phyloP scores from a whole-genome alignment of 2,113 vertebrate species.

The Brachirus orientalis region DNA sequence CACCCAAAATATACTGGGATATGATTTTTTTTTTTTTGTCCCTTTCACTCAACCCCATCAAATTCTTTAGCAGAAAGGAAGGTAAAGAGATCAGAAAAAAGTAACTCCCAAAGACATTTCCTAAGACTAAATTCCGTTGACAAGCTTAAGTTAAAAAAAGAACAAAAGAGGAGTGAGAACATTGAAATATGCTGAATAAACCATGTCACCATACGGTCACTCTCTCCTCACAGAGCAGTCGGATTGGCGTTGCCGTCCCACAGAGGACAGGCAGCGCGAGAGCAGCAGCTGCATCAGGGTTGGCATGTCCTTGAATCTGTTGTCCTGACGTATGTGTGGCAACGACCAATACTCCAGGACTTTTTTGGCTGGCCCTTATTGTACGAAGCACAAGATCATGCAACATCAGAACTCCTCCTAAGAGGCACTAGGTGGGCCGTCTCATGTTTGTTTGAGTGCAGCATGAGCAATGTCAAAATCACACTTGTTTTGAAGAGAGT shows the following conservation, averaged over 20 bases:
- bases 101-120: background rate
- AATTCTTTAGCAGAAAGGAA: no score
- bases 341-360: conserved; percentile 15
- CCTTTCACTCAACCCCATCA: no score
- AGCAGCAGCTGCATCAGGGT: conserved; percentile 70
- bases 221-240: conserved; percentile 36
- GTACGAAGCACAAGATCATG: conserved; percentile 53
- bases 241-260: conserved; percentile 30
- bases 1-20: no score
- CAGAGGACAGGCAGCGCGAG: conserved; percentile 53
- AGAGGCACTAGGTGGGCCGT: conserved; percentile 40
- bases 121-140: conserved; percentile 18
- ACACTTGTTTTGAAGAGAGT: conserved; percentile 61
- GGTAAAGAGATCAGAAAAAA: background rate
- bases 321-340: conserved; percentile 47
- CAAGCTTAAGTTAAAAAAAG: conserved; percentile 27
- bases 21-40: no score
- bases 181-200: conserved; percentile 37
- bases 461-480: conserved; percentile 66
- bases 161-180: conserved; percentile 7
- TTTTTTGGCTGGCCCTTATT: conserved; percentile 56
- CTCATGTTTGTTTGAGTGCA: conserved; percentile 45
- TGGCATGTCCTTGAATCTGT: conserved; percentile 61
- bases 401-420: conserved; percentile 55
- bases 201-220: conserved; percentile 23